These are phyloP conservation scores for Natrix natrix DNA, from an alignment of 2,797 vertebrate species.

Conservation along the genomic window DNA sequence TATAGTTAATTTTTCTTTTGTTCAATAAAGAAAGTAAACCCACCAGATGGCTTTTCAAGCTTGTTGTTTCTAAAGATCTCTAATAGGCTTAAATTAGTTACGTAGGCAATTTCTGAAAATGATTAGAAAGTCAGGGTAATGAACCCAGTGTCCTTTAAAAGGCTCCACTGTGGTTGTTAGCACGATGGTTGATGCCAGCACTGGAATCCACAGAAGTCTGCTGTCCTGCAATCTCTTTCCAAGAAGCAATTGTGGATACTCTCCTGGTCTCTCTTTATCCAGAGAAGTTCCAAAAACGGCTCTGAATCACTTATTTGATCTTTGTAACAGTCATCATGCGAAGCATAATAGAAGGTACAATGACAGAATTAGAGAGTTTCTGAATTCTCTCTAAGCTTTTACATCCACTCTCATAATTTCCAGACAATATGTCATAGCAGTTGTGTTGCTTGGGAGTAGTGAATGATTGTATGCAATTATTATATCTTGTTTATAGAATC, in stretches of 20 bases:
- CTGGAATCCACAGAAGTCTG: not conserved
- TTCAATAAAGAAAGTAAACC: not conserved
- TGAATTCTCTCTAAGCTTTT: not conserved
- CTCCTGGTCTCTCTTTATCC: not conserved
- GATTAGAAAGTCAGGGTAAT: not conserved
- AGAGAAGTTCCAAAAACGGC: not conserved
- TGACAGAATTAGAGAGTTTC: not conserved
- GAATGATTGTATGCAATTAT: conserved; percentile 9
- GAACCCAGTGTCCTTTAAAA: not conserved
- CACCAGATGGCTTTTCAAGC: not conserved
- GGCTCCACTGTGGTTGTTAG: not conserved
- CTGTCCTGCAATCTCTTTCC: not conserved
- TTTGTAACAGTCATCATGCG: not conserved
- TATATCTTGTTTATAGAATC: not conserved
- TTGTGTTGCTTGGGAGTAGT: not conserved
- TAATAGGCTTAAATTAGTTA: not conserved
- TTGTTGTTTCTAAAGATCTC: not conserved
- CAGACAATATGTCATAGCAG: not conserved
- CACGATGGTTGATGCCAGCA: not conserved
- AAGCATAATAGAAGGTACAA: not conserved
- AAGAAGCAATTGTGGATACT: not conserved
- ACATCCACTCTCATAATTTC: not conserved
- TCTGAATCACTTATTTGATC: not conserved
- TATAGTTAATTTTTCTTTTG: not conserved
- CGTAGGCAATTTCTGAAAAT: not conserved